Evolutionary conservation across 1,140 invertebrate genomes (phyloP).

Genomic region (Mamestra configurata): DNA sequence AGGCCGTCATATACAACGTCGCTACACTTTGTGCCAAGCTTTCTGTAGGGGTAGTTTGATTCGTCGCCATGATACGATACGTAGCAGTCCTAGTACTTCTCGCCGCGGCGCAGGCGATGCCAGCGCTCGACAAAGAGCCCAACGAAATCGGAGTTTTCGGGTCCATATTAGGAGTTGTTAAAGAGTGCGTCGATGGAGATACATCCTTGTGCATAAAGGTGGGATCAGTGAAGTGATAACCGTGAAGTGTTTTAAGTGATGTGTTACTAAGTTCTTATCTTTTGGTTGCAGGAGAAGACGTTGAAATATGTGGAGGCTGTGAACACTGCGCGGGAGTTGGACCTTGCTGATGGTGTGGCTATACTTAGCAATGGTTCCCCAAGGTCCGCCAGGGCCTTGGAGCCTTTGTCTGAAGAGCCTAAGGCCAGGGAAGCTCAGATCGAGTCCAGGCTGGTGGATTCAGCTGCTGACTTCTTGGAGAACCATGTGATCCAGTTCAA

Average conservation of each 20-base stretch:
- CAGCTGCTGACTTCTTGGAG: constrained; percentile 92
- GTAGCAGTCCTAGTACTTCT: constrained; percentile 77
- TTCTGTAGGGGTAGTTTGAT: constrained; percentile 76
- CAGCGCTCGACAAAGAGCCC: constrained; percentile 74
- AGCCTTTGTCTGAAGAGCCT: constrained; percentile 90
- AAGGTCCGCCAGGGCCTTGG: constrained; percentile 85
- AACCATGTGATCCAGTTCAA: constrained; percentile 94
- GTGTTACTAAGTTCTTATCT: constrained; percentile 59
- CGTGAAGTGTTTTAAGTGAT: constrained; percentile 66
- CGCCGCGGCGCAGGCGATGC: constrained; percentile 75
- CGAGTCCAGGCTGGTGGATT: constrained; percentile 92
- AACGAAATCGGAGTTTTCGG: constrained; percentile 73
- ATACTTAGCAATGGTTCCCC: constrained; percentile 90
- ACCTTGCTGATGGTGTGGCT: constrained; percentile 91
- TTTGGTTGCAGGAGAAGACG: constrained; percentile 84
- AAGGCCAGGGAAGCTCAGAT: constrained; percentile 92
- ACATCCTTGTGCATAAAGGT: constrained; percentile 84
- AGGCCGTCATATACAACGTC: constrained; percentile 70
- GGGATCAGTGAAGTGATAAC: constrained; percentile 64
- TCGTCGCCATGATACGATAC: constrained; percentile 73
- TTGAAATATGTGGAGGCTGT: constrained; percentile 80
- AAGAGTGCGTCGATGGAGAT: constrained; percentile 81
- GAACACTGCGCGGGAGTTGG: constrained; percentile 81
- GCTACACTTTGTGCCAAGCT: constrained; percentile 81
- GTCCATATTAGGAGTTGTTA: constrained; percentile 76